Evolutionary conservation across 2,113 vertebrate genomes (phyloP).

Genomic region (Strigops habroptila): DNA sequence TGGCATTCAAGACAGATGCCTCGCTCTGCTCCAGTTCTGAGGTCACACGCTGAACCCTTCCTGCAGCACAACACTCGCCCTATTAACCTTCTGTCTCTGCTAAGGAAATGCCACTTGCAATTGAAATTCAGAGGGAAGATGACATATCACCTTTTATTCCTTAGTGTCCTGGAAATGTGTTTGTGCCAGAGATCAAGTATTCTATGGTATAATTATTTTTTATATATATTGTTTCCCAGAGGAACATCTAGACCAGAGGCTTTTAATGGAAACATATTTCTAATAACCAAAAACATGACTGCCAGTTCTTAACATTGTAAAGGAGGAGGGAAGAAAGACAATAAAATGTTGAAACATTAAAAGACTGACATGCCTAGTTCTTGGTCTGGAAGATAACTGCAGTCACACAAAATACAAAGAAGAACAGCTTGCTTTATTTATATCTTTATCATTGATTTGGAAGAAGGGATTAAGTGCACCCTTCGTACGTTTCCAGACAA

Average conservation of each 20-base stretch:
- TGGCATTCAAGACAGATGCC: neutral
- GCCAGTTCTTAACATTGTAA: neutral
- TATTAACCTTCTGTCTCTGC: neutral
- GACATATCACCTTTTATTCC: neutral
- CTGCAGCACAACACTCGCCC: neutral
- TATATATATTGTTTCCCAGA: neutral
- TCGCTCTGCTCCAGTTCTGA: neutral
- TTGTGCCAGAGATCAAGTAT: neutral
- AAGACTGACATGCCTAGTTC: fast-evolving
- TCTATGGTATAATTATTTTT: neutral
- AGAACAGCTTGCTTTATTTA: neutral
- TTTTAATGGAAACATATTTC: neutral
- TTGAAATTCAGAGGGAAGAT: neutral
- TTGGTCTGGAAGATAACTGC: neutral
- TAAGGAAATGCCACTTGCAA: neutral
- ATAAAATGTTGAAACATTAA: neutral
- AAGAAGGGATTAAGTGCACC: neutral
- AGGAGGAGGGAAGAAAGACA: neutral
- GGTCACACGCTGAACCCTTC: neutral
- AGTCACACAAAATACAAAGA: neutral
- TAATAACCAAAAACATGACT: fast-evolving
- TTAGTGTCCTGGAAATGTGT: neutral
- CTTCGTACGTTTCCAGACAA: too few species aligned
- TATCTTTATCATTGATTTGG: too few species aligned
- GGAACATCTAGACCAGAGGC: neutral